Evolutionary conservation across 2,113 vertebrate genomes (phyloP).

Genomic region (Gopherus evgoodei): DNA sequence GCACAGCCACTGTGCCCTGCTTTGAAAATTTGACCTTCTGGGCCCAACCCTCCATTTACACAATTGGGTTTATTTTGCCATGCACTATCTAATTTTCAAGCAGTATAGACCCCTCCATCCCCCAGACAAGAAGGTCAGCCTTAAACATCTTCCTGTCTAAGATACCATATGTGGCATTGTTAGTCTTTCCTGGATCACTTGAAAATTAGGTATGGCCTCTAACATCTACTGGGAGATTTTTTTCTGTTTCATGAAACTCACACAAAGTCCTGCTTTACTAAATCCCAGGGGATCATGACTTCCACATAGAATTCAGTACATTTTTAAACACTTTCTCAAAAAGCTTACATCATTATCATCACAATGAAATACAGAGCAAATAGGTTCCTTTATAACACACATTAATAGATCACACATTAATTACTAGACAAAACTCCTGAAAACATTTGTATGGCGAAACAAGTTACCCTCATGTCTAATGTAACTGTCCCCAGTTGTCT

Average conservation of each 20-base stretch:
- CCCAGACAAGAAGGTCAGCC: neutral
- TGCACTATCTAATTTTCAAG: neutral
- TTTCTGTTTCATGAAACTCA: neutral
- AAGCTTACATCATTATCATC: neutral
- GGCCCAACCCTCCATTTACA: neutral
- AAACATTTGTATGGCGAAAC: neutral
- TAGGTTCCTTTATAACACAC: neutral
- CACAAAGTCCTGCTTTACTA: neutral
- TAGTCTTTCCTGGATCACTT: neutral
- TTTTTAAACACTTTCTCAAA: neutral
- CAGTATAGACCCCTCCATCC: neutral
- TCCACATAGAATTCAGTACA: neutral
- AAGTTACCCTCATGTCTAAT: conserved; percentile 1
- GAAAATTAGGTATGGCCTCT: neutral
- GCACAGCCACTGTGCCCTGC: neutral
- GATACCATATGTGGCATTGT: neutral
- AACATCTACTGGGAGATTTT: neutral
- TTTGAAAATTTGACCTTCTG: neutral
- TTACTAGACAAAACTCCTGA: neutral
- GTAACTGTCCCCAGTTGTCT: neutral
- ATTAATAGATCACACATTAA: neutral
- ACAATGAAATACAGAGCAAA: neutral
- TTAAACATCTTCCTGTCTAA: neutral
- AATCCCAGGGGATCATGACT: neutral
- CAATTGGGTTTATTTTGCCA: neutral